Evolutionary conservation across 2,888 invertebrate species (phyloP).

Genomic region (Luperina nickerlii): DNA sequence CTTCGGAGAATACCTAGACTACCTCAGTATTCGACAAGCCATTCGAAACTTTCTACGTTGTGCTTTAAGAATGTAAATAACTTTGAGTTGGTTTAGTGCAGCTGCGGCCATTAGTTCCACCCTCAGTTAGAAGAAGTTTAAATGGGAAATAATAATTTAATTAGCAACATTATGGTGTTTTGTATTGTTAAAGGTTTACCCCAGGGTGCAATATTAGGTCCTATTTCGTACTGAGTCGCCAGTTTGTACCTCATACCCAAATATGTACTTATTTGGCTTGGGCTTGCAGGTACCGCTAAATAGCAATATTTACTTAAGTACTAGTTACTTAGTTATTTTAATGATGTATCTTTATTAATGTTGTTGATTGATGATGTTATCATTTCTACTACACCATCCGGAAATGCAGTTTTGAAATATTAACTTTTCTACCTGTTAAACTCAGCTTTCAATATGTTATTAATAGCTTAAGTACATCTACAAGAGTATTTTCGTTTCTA

Average conservation of each 20-base stretch:
- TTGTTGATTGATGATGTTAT: neutral
- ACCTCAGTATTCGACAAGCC: constrained; percentile 21
- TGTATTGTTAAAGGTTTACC: neutral
- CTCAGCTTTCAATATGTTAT: constrained; percentile 27
- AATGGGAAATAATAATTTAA: neutral
- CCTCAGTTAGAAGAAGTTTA: neutral
- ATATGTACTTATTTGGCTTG: neutral
- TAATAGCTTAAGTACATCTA: constrained; percentile 25
- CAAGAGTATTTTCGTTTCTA: constrained; percentile 31
- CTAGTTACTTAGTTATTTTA: neutral
- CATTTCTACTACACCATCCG: no score
- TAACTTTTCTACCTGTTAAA: constrained; percentile 17
- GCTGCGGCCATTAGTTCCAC: constrained; percentile 9
- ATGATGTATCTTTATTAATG: neutral
- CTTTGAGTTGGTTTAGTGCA: constrained; percentile 7
- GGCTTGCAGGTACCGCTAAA: neutral
- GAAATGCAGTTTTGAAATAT: neutral
- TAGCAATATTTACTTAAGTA: constrained; percentile 6
- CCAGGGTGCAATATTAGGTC: constrained; percentile 1
- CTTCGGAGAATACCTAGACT: constrained; percentile 42
- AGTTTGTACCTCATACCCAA: neutral
- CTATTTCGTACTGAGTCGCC: constrained; percentile 2
- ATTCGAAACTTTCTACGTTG: constrained; percentile 29
- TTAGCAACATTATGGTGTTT: neutral
- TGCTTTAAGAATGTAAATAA: constrained; percentile 33